These are phyloP conservation scores for Scaptomyza tumidula DNA, from an alignment of 2,888 invertebrate species.

Conservation along the genomic window DNA sequence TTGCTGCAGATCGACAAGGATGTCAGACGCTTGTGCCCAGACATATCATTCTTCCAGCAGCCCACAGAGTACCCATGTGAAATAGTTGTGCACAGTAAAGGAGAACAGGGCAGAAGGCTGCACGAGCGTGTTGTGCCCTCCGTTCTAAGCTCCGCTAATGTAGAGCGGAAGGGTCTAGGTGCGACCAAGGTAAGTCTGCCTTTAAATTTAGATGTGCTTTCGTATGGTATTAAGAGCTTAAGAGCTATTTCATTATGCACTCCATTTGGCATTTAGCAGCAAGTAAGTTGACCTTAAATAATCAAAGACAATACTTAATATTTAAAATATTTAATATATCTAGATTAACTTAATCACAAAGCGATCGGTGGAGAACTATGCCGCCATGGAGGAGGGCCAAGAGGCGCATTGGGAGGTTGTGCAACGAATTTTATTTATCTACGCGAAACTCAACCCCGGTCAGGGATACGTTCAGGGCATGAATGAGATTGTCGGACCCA, in stretches of 20 bases:
- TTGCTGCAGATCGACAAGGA: conserved; percentile 99
- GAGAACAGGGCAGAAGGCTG: conserved; percentile 89
- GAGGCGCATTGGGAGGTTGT: conserved; percentile 99
- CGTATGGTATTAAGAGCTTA: conserved; percentile 30
- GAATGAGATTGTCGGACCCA: conserved; percentile 99
- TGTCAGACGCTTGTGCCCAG: conserved; percentile 96
- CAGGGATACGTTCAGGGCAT: conserved; percentile 99
- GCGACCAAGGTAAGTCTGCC: conserved; percentile 90
- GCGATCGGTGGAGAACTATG: conserved; percentile 92
- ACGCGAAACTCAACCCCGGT: conserved; percentile 98
- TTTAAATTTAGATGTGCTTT: neutral
- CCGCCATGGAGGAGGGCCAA: conserved; percentile 93
- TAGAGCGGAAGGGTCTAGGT: conserved; percentile 94
- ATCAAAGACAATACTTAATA: conserved; percentile 7
- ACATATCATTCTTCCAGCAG: conserved; percentile 98
- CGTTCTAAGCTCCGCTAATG: conserved; percentile 93
- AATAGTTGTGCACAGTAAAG: conserved; percentile 91
- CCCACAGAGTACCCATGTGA: conserved; percentile 96
- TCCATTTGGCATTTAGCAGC: conserved; percentile 59
- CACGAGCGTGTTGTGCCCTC: conserved; percentile 95
- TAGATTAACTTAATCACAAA: conserved; percentile 90
- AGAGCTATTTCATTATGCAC: conserved; percentile 49
- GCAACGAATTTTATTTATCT: conserved; percentile 97
- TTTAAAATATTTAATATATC: neutral
- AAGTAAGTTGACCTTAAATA: conserved; percentile 64